phyloP scores from a whole-genome alignment of 2,113 vertebrate genomes.

The Misgurnus anguillicaudatus region DNA sequence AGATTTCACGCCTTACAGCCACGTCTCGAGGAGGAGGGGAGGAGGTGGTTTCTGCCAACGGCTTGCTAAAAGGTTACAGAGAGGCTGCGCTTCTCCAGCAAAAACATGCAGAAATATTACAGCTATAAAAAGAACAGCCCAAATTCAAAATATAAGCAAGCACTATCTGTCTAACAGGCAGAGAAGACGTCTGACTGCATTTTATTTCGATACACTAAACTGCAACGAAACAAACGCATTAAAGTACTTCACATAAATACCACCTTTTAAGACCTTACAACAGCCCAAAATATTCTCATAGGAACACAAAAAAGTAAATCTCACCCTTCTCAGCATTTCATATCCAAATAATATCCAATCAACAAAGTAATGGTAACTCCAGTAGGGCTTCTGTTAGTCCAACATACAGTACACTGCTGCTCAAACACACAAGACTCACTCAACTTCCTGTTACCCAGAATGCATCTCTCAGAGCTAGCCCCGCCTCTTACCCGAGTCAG shows the following conservation, averaged over 20 bases:
- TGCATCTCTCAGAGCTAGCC: neutral
- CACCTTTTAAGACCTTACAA: too few species aligned
- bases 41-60: conserved; percentile 17
- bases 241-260: too few species aligned
- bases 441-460: conserved; percentile 46
- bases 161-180: neutral
- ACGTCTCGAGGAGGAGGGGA: neutral
- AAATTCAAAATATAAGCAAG: conserved; percentile 17
- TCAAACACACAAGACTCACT: conserved; percentile 33
- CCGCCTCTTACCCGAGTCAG: conserved; percentile 86
- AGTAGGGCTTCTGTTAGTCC: conserved; percentile 36
- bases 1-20: conserved; percentile 53
- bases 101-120: conserved; percentile 26
- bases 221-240: too few species aligned
- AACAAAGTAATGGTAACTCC: conserved; percentile 55
- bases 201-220: too few species aligned
- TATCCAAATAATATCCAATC: conserved; percentile 49
- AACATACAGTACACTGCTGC: conserved; percentile 14
- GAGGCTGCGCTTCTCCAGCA: neutral
- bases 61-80: conserved; percentile 17
- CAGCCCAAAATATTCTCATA: neutral
- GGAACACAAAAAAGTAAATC: conserved; percentile 55
- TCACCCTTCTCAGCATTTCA: conserved; percentile 62
- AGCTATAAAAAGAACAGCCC: conserved; percentile 23
- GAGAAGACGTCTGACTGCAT: neutral